These are phyloP conservation scores for Drosophila multiciliata DNA, from an alignment of 2,888 invertebrate species.

Conservation along the genomic window DNA sequence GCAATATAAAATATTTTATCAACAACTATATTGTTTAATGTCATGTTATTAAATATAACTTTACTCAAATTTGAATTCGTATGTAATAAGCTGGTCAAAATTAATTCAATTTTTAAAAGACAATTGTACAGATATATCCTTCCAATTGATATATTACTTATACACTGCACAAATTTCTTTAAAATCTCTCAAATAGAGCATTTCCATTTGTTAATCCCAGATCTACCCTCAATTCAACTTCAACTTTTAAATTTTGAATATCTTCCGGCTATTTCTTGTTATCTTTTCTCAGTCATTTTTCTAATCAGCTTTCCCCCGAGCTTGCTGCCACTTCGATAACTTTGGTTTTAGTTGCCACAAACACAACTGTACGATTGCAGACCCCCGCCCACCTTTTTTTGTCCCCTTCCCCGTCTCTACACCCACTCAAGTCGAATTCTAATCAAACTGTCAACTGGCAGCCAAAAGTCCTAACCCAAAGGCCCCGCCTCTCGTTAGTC, in stretches of 20 bases:
- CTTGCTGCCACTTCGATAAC: conserved; percentile 6
- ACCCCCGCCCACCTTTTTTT: neutral
- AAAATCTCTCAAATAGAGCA: neutral
- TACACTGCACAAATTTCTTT: neutral
- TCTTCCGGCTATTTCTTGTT: neutral
- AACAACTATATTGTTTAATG: neutral
- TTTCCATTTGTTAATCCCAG: neutral
- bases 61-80: neutral
- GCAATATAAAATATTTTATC: neutral
- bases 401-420: neutral
- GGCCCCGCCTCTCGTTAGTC: conserved; percentile 48
- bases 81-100: too few species aligned
- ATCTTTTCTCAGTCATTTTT: neutral
- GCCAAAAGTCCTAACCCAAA: conserved; percentile 48
- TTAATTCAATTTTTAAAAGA: neutral
- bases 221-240: neutral
- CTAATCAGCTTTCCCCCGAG: conserved; percentile 39
- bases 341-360: conserved; percentile 26
- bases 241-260: neutral
- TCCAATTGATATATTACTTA: neutral
- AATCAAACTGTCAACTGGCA: conserved; percentile 65
- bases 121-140: neutral
- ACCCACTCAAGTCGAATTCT: conserved; percentile 37
- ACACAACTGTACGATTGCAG: conserved; percentile 49
- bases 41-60: neutral